These are phyloP conservation scores for Gymnocephalus cernua DNA, from an alignment of 2,113 vertebrate species.

Conservation along the genomic window DNA sequence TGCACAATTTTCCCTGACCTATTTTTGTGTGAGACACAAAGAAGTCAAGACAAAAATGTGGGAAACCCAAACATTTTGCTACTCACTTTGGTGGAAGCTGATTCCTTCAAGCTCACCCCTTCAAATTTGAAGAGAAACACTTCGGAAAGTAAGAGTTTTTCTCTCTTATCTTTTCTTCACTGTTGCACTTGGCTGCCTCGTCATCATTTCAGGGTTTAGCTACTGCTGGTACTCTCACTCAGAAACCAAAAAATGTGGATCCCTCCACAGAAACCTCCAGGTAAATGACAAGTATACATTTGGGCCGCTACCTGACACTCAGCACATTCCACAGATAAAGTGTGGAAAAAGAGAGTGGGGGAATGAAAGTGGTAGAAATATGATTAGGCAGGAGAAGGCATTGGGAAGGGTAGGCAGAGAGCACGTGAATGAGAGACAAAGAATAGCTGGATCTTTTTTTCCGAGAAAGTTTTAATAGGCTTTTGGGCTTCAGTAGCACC, in stretches of 20 bases:
- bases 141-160: conserved; percentile 34
- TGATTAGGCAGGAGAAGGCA: conserved; percentile 17
- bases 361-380: conserved; percentile 20
- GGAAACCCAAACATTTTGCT: conserved; percentile 34
- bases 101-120: conserved; percentile 46
- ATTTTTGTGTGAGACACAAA: conserved; percentile 57
- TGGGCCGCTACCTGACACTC: conserved; percentile 33
- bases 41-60: conserved; percentile 38
- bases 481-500: conserved; percentile 73
- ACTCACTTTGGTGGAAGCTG: conserved; percentile 39
- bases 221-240: conserved; percentile 39
- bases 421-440: conserved; percentile 57
- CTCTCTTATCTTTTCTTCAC: conserved; percentile 37
- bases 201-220: conserved; percentile 65
- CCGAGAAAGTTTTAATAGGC: conserved; percentile 75
- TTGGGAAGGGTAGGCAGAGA: conserved; percentile 24
- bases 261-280: conserved; percentile 23
- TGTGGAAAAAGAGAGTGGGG: conserved; percentile 17
- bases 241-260: conserved; percentile 50
- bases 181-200: conserved; percentile 48
- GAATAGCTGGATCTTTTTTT: conserved; percentile 41
- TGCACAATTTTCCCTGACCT: conserved; percentile 65
- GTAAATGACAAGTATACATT: conserved; percentile 39
- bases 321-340: conserved; percentile 27
- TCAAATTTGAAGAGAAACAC: conserved; percentile 57